Conservation (phyloP, 1,140 invertebrate genomes). For the Melanaphis sacchari region DNA sequence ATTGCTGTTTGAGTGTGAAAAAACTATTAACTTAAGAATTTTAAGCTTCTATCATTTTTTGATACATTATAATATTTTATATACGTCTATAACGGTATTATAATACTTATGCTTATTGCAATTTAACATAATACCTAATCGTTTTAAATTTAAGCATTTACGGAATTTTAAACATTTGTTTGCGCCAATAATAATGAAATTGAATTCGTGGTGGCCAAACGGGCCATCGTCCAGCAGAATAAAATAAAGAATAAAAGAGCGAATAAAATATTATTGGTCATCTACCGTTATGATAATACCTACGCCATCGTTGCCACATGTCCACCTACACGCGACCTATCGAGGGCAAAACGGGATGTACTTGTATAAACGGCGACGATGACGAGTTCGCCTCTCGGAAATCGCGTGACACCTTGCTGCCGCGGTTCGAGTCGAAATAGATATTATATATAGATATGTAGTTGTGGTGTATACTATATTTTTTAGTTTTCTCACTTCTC, state of each 20-base stretch:
- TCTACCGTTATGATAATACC: conserved; percentile 17
- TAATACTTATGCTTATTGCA: neutral
- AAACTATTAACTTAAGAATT: neutral
- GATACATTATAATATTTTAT: neutral
- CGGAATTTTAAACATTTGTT: neutral
- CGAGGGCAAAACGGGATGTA: conserved; percentile 21
- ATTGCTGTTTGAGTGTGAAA: neutral
- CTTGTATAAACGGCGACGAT: neutral
- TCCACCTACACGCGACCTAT: conserved; percentile 28
- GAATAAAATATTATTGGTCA: conserved; percentile 37
- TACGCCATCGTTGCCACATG: neutral
- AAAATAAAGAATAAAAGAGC: too few relatives aligned
- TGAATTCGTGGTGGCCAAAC: neutral
- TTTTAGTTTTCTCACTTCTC: neutral
- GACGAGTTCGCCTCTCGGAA: neutral
- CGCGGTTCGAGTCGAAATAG: neutral
- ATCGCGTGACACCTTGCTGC: neutral
- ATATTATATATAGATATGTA: neutral
- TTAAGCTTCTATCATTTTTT: neutral
- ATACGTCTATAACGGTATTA: neutral
- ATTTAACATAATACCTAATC: neutral
- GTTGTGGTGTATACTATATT: neutral
- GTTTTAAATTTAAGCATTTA: neutral
- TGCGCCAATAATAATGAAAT: neutral
- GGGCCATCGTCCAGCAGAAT: neutral